Evolutionary conservation across 2,888 invertebrate species (phyloP), one percentile per base, ranked within the genome.

Genomic region (Anthrax anthrax): DNA sequence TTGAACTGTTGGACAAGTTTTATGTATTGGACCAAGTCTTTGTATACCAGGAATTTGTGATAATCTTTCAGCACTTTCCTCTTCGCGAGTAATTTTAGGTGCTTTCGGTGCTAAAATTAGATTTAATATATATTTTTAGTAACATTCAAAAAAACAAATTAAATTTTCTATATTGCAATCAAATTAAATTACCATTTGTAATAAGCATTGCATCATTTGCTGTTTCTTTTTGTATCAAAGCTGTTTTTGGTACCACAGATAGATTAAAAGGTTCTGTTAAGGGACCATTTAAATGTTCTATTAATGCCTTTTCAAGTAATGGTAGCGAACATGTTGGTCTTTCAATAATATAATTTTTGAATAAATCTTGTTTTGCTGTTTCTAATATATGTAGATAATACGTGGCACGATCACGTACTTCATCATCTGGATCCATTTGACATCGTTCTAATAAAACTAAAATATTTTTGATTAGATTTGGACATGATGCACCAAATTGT

Each of bases 351-450:
- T 82, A 90, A 60, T 81, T 81, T 54, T 83, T 83, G 55, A 81
- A 81, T 17, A 89, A 64, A 41, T 79, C 73, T 46, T 74, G 72
- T 57, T 85, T 82, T 39, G 75, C 75, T 2, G 78, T 74, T 51
- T 80, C 78, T 19, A 99, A 72, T 52, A 98, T 82, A 37, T 82
- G 80, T 59, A 88, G 83, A 70, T 95, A 98, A 66, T 94, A 96
- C 0, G 97, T 92, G 12, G 98, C 97, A 38, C 98, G 75, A 69
- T 99, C 98, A 32, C 98, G 76, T 0, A 99, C 96, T 72, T 99
- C 98, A 67, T 99, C 98, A 63, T 99, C 98, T 0, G 88, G 85
- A 63, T 99, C 98, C 72, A 97, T 76, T 63, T 92, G 87, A 58
- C 94, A 95, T 10, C 95, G 79, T 0, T 81, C 80, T 8, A 90